Base-by-base conservation (phyloP, 2,888 invertebrate species). In the Epirrhoe alternata region DNA sequence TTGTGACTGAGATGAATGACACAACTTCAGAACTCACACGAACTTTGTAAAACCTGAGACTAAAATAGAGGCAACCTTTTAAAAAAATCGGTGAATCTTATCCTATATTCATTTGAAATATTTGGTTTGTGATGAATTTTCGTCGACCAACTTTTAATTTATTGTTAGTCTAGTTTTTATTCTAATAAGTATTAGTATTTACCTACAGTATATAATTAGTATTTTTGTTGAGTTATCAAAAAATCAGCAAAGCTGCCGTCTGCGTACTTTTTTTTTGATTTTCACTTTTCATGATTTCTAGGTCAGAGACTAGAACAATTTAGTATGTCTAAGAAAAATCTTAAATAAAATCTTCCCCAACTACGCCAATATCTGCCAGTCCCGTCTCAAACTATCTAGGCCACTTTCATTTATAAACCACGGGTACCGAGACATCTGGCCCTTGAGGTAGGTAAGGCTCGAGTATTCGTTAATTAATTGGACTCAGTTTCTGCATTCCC, bases 1-100 rank as follows among this genome's bases (percentile, higher is more conserved):
- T 82, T 79, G 87, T 88, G 87, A 77, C 76, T 66, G 79, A 85
- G 85, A 88, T 86, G 85, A 88, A 87, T 86, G 84, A 75, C 77
- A 79, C 70, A 77, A 83, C 83, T 86, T 78, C 72, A 76, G 76
- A 82, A 77, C 80, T 82, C 71, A 74, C 66, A 67, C 67, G 67
- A 84, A 84, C 80, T 86, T 86, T 68, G 74, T 78, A 79, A 81
- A 79, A 77, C 73, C 74, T 64, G 73, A 74, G 59, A 74, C 73
- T 74, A 71, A 77, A 79, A 78, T 78, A 73, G 73, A 56, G 58
- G 24, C 24, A 24, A 62, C 68, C 66, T 64, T 61, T 62, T 42
- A 61, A 69, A n/a, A n/a, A n/a, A n/a, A n/a, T n/a, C n/a, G n/a
- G n/a, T n/a, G n/a, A n/a, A n/a, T n/a, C n/a, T n/a, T n/a, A n/a